These are phyloP conservation scores for Alviniconcha strummeri DNA, from an alignment of 2,888 invertebrate species.

Conservation along the genomic window DNA sequence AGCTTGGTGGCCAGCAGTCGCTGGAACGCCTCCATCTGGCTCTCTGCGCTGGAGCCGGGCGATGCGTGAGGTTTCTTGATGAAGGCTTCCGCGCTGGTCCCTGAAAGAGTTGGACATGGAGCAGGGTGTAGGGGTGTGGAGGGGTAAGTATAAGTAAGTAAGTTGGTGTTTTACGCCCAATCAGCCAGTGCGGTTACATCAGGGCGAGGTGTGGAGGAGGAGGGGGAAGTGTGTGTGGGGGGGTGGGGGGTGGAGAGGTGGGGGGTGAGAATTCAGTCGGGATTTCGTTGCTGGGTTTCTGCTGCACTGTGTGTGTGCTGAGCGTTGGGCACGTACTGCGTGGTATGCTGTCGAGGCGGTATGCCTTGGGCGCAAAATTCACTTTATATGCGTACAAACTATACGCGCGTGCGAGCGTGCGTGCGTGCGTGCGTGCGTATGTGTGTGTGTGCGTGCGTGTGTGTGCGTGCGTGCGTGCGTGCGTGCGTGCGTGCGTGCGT, in stretches of 20 bases:
- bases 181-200: no score
- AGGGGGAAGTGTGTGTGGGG: not conserved
- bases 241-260: not conserved
- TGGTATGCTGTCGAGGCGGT: no score
- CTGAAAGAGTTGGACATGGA: slow-evolving; percentile 68
- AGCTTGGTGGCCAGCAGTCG: slow-evolving; percentile 91
- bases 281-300: no score
- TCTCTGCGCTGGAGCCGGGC: slow-evolving; percentile 24
- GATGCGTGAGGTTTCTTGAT: slow-evolving; percentile 74
- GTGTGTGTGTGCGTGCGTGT: slow-evolving; percentile 16
- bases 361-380: no score
- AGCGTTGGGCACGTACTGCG: no score
- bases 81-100: slow-evolving; percentile 96
- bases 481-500: not conserved
- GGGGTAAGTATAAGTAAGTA: no score
- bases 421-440: not conserved
- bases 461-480: slow-evolving; percentile 10
- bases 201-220: no score
- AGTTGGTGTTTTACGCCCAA: no score
- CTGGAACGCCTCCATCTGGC: slow-evolving; percentile 85
- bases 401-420: not conserved
- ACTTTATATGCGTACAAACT: no score
- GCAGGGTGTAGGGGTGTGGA: no score
- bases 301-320: slow-evolving; percentile 11
- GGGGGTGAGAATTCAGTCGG: no score